Conservation (phyloP, 2,888 invertebrate genomes). For the Polyommatus icarus region DNA sequence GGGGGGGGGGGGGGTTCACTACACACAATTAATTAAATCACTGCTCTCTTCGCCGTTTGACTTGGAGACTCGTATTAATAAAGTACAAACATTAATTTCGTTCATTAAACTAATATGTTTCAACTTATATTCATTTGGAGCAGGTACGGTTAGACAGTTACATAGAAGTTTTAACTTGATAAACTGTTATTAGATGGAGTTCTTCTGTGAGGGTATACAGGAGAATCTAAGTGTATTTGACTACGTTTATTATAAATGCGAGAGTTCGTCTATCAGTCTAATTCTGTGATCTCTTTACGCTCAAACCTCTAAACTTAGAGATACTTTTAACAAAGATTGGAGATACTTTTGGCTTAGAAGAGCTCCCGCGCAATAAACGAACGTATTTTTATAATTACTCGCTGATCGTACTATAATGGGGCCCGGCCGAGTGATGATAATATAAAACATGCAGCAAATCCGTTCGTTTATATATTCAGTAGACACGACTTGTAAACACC, state of each 20-base stretch:
- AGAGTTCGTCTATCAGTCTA: too few relatives aligned
- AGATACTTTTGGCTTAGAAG: too few relatives aligned
- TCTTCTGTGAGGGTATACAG: too few relatives aligned
- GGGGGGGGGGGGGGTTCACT: not conserved
- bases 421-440: not conserved
- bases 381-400: not conserved
- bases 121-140: not conserved
- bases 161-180: not conserved
- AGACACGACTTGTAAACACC: not conserved
- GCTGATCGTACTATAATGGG: not conserved
- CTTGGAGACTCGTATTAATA: not conserved
- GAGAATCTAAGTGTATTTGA: too few relatives aligned
- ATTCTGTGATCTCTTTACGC: too few relatives aligned
- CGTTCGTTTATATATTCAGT: not conserved
- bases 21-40: not conserved
- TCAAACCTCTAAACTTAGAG: too few relatives aligned
- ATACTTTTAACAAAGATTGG: too few relatives aligned
- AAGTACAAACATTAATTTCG: not conserved
- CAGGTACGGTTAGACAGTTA: not conserved
- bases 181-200: not conserved
- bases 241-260: too few relatives aligned
- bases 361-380: not conserved
- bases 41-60: not conserved
- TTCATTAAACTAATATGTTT: not conserved
- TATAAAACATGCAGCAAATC: not conserved